Percentiles rank a stretch among this genome's conserved stretches.
Conservation (phyloP, 2,888 invertebrate genomes). For the Mimas tiliae region DNA sequence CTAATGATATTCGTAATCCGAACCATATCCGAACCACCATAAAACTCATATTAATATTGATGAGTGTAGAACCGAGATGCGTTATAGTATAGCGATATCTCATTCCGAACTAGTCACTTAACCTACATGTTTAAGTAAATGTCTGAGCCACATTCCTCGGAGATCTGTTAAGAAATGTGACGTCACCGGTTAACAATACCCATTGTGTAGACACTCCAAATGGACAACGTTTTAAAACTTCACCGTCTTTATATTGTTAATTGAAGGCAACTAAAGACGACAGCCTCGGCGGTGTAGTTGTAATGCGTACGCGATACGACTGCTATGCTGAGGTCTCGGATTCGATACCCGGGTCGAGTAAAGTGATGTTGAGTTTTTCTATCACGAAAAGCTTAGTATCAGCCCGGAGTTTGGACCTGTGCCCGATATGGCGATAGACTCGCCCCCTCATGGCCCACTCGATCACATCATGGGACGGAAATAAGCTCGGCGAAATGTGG, state of each 20-base stretch:
- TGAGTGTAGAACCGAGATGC: background rate
- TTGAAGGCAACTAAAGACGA: background rate
- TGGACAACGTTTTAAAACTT: slow-evolving; percentile 3
- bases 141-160: slow-evolving; percentile 3
- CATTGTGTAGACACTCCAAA: slow-evolving; percentile 4
- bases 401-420: too few relatives aligned
- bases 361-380: too few relatives aligned
- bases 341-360: too few relatives aligned
- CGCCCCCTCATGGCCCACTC: too few relatives aligned
- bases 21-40: background rate
- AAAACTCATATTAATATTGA: slow-evolving; percentile 14
- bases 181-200: slow-evolving; percentile 12
- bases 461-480: too few relatives aligned
- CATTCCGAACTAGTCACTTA: slow-evolving; percentile 4
- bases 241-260: background rate
- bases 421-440: too few relatives aligned
- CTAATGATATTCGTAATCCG: background rate
- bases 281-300: too few relatives aligned
- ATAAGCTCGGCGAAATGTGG: too few relatives aligned
- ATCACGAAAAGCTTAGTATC: too few relatives aligned
- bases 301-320: too few relatives aligned
- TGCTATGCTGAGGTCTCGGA: too few relatives aligned
- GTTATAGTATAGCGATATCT: background rate
- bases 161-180: slow-evolving; percentile 17
- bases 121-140: slow-evolving; percentile 4